phyloP scores from a whole-genome alignment of 2,888 invertebrate species.

The Zootermopsis nevadensis region DNA sequence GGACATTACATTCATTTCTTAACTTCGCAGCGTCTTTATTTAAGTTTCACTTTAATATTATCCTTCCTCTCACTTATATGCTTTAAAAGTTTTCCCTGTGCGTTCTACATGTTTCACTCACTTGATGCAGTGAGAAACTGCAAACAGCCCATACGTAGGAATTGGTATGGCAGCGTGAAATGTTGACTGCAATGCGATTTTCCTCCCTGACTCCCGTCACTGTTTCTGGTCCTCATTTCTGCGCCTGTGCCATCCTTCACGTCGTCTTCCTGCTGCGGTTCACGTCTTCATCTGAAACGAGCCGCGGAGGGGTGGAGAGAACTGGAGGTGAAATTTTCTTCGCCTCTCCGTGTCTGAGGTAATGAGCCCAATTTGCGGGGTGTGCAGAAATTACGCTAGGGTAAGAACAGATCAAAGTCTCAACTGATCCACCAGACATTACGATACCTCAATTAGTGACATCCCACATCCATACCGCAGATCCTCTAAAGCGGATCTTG shows the following conservation, averaged over 20 bases:
- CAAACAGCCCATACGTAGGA: too few species aligned
- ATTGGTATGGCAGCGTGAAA: too few species aligned
- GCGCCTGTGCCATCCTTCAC: not conserved
- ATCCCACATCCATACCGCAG: not conserved
- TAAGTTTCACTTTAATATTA: too few species aligned
- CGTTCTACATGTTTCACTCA: too few species aligned
- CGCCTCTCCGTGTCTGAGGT: conserved; percentile 11
- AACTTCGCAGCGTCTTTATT: too few species aligned
- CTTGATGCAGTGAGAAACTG: too few species aligned
- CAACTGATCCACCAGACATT: conserved; percentile 22
- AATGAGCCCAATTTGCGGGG: conserved; percentile 37
- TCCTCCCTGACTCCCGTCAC: too few species aligned
- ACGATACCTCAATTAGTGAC: conserved; percentile 25
- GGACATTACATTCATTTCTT: too few species aligned
- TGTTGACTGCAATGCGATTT: too few species aligned
- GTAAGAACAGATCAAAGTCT: conserved; percentile 26
- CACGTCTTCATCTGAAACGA: not conserved
- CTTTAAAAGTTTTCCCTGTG: too few species aligned
- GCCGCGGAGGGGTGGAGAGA: not conserved
- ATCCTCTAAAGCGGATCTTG: not conserved
- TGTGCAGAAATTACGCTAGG: not conserved
- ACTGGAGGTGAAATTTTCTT: not conserved
- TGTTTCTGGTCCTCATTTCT: not conserved
- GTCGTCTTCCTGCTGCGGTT: not conserved
- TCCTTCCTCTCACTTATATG: too few species aligned